phyloP scores from a whole-genome alignment of 1,140 invertebrate genomes.

The Lepidotrigona ventralis region DNA sequence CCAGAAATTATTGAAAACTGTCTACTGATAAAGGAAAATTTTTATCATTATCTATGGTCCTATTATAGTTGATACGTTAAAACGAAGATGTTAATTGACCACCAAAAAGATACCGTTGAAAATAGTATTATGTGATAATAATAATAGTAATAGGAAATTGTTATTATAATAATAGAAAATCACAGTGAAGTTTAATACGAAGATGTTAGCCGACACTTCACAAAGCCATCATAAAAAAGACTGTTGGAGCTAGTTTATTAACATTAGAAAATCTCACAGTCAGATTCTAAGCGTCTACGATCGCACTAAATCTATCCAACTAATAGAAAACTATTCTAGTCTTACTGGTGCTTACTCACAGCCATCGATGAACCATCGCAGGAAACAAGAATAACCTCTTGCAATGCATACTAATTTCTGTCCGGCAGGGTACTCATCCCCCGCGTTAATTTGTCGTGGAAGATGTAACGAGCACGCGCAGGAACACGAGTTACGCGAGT shows the following conservation, averaged over 20 bases:
- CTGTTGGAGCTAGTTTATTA: neutral
- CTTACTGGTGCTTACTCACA: too few relatives aligned
- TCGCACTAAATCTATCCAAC: neutral
- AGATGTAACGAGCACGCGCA: neutral
- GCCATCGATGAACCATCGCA: neutral
- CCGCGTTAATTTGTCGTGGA: neutral
- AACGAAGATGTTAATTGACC: too few relatives aligned
- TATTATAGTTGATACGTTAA: too few relatives aligned
- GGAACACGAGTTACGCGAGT: conserved; percentile 1
- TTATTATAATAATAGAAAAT: too few relatives aligned
- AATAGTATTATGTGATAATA: too few relatives aligned
- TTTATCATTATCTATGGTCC: too few relatives aligned
- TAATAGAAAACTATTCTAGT: neutral
- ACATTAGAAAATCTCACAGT: neutral
- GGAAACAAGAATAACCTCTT: neutral
- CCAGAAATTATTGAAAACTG: too few relatives aligned
- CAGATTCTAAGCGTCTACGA: too few relatives aligned
- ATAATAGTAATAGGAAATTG: too few relatives aligned
- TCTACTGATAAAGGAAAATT: too few relatives aligned
- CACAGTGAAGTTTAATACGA: too few relatives aligned
- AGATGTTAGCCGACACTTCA: neutral
- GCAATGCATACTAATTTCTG: neutral
- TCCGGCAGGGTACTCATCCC: neutral
- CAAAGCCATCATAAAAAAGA: neutral
- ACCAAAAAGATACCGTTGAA: too few relatives aligned